Evolutionary conservation across 2,113 vertebrate species (phyloP), one percentile per base, ranked within the genome.

Genomic region (Nerophis ophidion): DNA sequence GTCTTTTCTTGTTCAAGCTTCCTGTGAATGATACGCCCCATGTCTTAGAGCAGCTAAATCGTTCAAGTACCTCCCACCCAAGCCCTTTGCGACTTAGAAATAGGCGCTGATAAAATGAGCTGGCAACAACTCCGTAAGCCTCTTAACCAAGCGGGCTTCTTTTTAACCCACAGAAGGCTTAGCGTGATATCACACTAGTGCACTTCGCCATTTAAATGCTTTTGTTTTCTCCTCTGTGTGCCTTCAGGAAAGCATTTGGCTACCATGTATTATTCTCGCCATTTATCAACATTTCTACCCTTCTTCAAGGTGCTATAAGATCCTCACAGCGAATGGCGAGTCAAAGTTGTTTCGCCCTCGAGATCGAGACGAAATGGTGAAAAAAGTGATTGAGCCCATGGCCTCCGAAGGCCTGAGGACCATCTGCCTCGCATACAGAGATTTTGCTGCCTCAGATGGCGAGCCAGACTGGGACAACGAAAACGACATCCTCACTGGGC

Each of bases 401-500:
- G 97, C 97, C 59, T 98, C 96, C 1, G 97, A 99, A 84, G 97
- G 96, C 72, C 87, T 99, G 74, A 91, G 97, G 81, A 99, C 97
- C 70, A 99, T 99, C 87, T 99, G 97, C 83, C 81, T 99, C 62
- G 97, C 91, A 7, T 98, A 95, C 87, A 89, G 96, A 83, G 95
- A 98, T 82, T 98, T 99, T 70, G 90, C 95, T 66, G 89, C 80
- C 51, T 89, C 92, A 8, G 95, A 98, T 56, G 92, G 92, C 11
- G 95, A 98, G 79, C 95, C 95, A 0, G 95, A 98, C 65, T 99
- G 97, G 97, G 95, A 99, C 77, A 96, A 93, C 14, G 97, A 99
- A 83, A 95, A 91, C 26, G 95, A 98, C 19, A 95, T 98, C 61
- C 91, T 98, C 66, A 89, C 83, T 60, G 93, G 94, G 58, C 93